These are phyloP conservation scores for Poeciliopsis turrubarensis DNA, from an alignment of 2,113 vertebrate species.

Conservation along the genomic window DNA sequence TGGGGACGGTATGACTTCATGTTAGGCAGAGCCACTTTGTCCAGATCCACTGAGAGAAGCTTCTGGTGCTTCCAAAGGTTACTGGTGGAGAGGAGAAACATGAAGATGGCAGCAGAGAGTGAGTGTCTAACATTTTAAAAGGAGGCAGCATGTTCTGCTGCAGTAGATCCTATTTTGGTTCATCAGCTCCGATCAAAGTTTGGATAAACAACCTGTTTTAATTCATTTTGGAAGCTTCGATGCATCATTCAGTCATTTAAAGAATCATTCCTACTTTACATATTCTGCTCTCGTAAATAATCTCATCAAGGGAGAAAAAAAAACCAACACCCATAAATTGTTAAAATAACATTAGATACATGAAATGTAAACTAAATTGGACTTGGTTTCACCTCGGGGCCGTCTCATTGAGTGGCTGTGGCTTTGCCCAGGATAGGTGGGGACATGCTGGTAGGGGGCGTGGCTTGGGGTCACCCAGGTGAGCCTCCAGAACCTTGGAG, in stretches of 20 bases:
- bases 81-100: conserved; percentile 66
- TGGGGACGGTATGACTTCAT: conserved; percentile 92
- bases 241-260: neutral
- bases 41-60: conserved; percentile 93
- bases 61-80: conserved; percentile 99
- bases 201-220: neutral
- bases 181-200: neutral
- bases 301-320: neutral
- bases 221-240: neutral
- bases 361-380: neutral
- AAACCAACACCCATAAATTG: neutral
- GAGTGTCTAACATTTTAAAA: neutral
- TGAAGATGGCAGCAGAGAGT: neutral
- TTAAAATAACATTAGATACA: neutral
- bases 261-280: neutral
- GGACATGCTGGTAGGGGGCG: conserved; percentile 95
- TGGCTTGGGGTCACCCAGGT: conserved; percentile 92
- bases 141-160: no score
- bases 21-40: conserved; percentile 93
- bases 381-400: conserved; percentile 86
- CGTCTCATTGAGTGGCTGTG: conserved; percentile 96
- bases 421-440: conserved; percentile 97
- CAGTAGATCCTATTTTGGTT: no score
- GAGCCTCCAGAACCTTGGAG: conserved; percentile 95
- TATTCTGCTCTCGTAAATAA: neutral